Evolutionary conservation across 2,888 invertebrate genomes (phyloP).

Genomic region (Rhingia rostrata): DNA sequence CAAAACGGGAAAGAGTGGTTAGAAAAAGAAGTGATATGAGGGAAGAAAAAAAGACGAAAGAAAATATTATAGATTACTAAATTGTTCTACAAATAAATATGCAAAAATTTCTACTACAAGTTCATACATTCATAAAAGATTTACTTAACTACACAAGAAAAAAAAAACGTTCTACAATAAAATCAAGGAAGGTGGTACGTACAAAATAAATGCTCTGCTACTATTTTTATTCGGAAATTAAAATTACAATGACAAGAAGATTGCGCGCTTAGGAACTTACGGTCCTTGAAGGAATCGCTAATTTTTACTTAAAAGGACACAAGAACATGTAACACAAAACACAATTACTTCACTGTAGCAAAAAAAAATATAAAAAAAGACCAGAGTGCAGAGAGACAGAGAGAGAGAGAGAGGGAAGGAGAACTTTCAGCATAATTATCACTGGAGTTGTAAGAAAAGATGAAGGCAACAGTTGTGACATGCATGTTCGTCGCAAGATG

Average conservation of each 20-base stretch:
- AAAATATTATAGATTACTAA: constrained; percentile 73
- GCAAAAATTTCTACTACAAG: constrained; percentile 46
- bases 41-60: constrained; percentile 74
- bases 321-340: too few species aligned
- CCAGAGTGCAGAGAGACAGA: too few species aligned
- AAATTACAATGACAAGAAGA: too few species aligned
- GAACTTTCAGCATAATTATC: too few species aligned
- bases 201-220: constrained; percentile 2
- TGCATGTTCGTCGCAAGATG: too few species aligned
- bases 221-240: too few species aligned
- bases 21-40: constrained; percentile 55
- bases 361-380: too few species aligned
- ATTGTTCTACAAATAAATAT: constrained; percentile 72
- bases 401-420: too few species aligned
- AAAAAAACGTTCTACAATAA: constrained; percentile 3
- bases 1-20: constrained; percentile 52
- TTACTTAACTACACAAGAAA: constrained; percentile 19
- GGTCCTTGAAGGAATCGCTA: background rate
- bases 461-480: too few species aligned
- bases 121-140: constrained; percentile 23
- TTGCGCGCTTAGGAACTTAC: background rate
- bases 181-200: background rate
- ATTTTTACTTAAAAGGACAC: background rate
- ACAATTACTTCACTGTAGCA: too few species aligned
- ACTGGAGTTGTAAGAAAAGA: too few species aligned